Conservation (phyloP, 2,113 vertebrate genomes). For the Lasiurus borealis region DNA sequence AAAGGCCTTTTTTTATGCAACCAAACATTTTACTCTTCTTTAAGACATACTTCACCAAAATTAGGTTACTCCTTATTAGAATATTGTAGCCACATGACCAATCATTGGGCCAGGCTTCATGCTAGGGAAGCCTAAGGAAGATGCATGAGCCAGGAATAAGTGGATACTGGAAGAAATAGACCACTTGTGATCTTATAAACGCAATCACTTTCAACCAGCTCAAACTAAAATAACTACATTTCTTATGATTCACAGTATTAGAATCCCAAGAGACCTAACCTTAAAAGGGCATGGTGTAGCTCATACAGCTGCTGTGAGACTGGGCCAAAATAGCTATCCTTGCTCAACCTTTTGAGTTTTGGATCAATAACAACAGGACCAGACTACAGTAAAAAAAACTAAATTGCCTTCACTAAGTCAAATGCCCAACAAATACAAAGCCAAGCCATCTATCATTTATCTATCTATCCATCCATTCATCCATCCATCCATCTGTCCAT, state of each 20-base stretch:
- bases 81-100: neutral
- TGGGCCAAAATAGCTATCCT: slow-evolving; percentile 64
- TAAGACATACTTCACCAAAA: neutral
- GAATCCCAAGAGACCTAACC: slow-evolving; percentile 7
- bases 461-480: neutral
- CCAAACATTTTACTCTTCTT: neutral
- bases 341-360: slow-evolving; percentile 46
- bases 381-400: neutral
- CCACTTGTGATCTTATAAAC: neutral
- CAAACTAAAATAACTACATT: slow-evolving; percentile 1
- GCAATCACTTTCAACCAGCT: slow-evolving; percentile 8
- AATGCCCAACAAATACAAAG: neutral
- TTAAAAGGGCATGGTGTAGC: slow-evolving; percentile 46
- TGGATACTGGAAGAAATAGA: neutral
- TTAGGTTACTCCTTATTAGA: slow-evolving; percentile 7
- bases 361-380: slow-evolving; percentile 61
- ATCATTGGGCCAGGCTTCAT: neutral
- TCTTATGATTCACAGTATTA: slow-evolving; percentile 59
- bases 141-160: neutral
- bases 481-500: neutral
- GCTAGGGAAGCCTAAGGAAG: neutral
- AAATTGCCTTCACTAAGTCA: neutral
- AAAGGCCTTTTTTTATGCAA: neutral
- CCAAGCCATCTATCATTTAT: neutral
- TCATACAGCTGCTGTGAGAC: slow-evolving; percentile 17